A percentile compares a stretch with the other conserved stretches of the same genome.
Evolutionary conservation across 1,140 invertebrate genomes (phyloP).

Genomic region (Drosophila oshimai): DNA sequence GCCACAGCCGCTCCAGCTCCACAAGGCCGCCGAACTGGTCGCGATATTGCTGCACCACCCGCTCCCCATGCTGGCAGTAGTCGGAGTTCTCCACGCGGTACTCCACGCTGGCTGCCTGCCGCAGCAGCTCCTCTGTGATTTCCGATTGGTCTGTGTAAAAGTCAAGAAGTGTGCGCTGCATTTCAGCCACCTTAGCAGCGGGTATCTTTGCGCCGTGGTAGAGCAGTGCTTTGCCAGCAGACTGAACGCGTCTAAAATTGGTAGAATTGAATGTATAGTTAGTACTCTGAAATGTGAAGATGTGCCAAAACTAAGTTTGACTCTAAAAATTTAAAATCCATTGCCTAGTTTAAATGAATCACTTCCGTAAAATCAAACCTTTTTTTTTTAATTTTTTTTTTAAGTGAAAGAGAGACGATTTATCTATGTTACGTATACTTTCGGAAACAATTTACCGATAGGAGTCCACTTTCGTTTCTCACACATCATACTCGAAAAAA

Average conservation of each 20-base stretch:
- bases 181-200: slow-evolving; percentile 83
- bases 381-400: too few relatives aligned
- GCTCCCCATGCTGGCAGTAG: slow-evolving; percentile 86
- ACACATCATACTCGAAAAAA: too few relatives aligned
- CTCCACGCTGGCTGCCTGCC: slow-evolving; percentile 82
- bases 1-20: slow-evolving; percentile 89
- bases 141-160: slow-evolving; percentile 82
- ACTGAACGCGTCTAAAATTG: slow-evolving; percentile 85
- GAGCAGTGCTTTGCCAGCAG: slow-evolving; percentile 87
- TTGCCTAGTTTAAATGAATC: too few relatives aligned
- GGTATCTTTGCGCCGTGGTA: slow-evolving; percentile 84
- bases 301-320: too few relatives aligned
- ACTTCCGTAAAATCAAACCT: too few relatives aligned
- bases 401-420: too few relatives aligned
- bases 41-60: slow-evolving; percentile 87
- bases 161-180: slow-evolving; percentile 83
- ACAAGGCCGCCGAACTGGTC: slow-evolving; percentile 85
- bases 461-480: too few relatives aligned
- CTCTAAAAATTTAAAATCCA: too few relatives aligned
- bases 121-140: slow-evolving; percentile 83
- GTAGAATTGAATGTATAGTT: too few relatives aligned
- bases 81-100: slow-evolving; percentile 83
- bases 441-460: too few relatives aligned
- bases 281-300: slow-evolving; percentile 24
- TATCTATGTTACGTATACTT: too few relatives aligned